These are phyloP conservation scores for Ondatra zibethicus DNA, from an alignment of 2,113 vertebrate genomes.

Conservation along the genomic window DNA sequence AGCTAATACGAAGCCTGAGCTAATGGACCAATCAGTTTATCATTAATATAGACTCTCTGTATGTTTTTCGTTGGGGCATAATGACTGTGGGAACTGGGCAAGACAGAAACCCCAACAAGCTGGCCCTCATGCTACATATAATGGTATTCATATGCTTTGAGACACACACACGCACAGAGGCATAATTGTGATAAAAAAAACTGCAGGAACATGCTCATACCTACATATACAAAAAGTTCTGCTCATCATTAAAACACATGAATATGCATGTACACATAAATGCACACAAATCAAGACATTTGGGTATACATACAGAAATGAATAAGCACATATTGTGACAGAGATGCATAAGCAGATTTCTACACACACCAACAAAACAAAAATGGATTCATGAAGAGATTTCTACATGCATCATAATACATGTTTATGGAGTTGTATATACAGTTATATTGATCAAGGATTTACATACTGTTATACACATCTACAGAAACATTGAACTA, in stretches of 20 bases:
- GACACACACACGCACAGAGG: not conserved
- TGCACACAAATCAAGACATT: not conserved
- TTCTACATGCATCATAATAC: not conserved
- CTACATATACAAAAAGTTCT: not conserved
- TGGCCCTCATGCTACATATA: no score
- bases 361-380: not conserved
- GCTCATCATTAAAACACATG: not conserved
- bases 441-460: not conserved
- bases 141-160: not conserved
- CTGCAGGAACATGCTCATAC: not conserved
- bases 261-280: not conserved
- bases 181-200: not conserved
- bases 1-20: no score
- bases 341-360: no score
- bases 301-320: not conserved
- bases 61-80: no score
- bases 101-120: no score
- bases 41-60: no score
- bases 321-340: not conserved
- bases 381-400: not conserved
- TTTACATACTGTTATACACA: not conserved
- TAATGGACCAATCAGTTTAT: no score
- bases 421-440: not conserved
- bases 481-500: not conserved
- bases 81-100: no score